phyloP scores from a whole-genome alignment of 2,797 vertebrate genomes.

The Chrysocyon brachyurus region DNA sequence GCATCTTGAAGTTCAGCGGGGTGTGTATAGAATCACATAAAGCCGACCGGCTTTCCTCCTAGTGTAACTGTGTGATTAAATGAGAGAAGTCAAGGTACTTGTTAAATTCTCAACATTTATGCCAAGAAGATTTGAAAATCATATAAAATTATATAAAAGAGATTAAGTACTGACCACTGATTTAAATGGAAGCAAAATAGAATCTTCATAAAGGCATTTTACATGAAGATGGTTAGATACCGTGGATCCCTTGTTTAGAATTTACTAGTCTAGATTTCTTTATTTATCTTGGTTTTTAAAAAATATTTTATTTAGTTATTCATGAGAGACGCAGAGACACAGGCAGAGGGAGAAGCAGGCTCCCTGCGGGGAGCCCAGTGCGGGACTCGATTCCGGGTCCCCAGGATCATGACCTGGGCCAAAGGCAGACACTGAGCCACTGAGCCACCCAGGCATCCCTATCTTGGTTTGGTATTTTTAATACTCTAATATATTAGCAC shows the following conservation, averaged over 20 bases:
- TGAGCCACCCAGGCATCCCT: too few relatives aligned
- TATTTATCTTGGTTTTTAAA: neutral
- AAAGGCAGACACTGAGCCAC: too few relatives aligned
- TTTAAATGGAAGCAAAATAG: conserved; percentile 13
- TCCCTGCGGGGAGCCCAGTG: too few relatives aligned
- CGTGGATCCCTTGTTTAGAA: neutral
- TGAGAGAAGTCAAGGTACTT: neutral
- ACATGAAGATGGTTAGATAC: neutral
- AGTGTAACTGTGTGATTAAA: neutral
- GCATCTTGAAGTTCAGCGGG: neutral
- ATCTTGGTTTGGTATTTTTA: neutral
- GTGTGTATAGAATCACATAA: neutral
- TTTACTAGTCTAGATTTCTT: neutral
- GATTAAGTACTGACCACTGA: neutral
- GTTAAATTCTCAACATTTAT: neutral
- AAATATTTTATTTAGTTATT: too few relatives aligned
- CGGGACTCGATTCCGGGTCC: too few relatives aligned
- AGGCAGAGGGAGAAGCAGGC: too few relatives aligned
- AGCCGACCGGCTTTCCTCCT: fast-evolving
- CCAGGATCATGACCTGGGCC: too few relatives aligned
- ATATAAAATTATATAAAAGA: neutral
- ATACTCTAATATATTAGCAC: neutral
- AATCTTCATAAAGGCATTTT: neutral
- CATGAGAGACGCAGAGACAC: too few relatives aligned
- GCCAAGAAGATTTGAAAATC: neutral